A percentile compares a stretch with the other conserved stretches of the same genome.
These are phyloP conservation scores for Epinephelus coioides DNA, from an alignment of 2,797 vertebrate genomes.

Conservation along the genomic window DNA sequence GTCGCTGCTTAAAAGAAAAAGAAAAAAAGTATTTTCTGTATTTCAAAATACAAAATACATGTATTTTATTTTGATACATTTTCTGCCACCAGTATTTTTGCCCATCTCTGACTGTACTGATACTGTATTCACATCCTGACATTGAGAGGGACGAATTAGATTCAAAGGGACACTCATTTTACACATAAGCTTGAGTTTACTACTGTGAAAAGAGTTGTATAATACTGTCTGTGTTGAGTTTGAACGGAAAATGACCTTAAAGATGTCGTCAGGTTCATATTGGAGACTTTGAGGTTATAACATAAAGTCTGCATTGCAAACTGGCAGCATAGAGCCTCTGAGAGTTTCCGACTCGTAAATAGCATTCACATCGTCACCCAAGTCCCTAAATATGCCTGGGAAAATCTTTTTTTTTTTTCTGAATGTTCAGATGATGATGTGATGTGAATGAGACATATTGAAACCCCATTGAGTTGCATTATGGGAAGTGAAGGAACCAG, in stretches of 20 bases:
- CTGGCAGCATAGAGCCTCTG: not conserved
- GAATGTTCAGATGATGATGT: not conserved
- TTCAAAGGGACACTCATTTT: constrained; percentile 27
- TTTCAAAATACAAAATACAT: too few species aligned
- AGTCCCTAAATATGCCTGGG: not conserved
- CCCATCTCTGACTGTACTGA: too few species aligned
- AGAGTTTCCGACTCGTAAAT: not conserved
- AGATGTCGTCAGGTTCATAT: constrained; percentile 5
- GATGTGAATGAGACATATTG: not conserved
- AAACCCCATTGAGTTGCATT: constrained; percentile 10
- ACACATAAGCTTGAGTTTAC: not conserved
- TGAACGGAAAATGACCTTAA: not conserved
- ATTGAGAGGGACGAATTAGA: constrained; percentile 4
- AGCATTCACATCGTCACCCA: not conserved
- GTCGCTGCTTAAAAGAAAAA: too few species aligned
- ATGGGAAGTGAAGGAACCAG: constrained; percentile 36
- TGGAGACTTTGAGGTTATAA: not conserved
- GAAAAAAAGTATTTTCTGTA: too few species aligned
- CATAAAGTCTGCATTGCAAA: not conserved
- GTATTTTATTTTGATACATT: too few species aligned
- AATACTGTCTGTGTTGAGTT: not conserved
- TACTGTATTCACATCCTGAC: constrained; percentile 2
- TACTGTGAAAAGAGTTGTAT: not conserved
- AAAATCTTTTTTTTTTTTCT: not conserved
- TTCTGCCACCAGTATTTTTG: too few species aligned